A percentile compares a stretch with the other conserved stretches of the same genome.
Conservation (phyloP, 2,888 invertebrate species). For the Dexiosoma caninum region DNA sequence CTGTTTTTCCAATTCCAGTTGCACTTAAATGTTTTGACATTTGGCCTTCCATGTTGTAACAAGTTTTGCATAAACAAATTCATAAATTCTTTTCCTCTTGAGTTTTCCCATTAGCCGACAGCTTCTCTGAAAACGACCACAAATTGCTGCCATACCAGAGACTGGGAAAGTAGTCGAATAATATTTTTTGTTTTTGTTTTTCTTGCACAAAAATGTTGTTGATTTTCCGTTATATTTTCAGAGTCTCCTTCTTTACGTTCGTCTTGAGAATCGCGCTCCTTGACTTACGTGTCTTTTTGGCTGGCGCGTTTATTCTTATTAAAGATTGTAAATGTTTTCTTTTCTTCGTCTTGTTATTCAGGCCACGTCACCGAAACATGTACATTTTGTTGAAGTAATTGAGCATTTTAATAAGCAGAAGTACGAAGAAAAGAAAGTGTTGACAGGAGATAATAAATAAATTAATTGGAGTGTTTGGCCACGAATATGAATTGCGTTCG, state of each 20-base stretch:
- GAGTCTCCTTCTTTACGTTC: no score
- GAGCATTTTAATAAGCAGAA: constrained; percentile 33
- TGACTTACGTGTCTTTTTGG: not conserved
- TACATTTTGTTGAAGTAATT: constrained; percentile 26
- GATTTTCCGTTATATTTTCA: no score
- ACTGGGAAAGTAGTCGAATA: not conserved
- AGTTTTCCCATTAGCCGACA: not conserved
- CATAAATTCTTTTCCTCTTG: constrained; percentile 45
- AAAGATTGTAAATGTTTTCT: not conserved
- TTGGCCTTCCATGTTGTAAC: constrained; percentile 43
- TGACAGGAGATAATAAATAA: not conserved
- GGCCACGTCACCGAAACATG: constrained; percentile 21
- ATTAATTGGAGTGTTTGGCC: not conserved
- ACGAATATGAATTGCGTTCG: not conserved
- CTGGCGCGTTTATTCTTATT: not conserved
- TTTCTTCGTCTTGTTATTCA: constrained; percentile 42
- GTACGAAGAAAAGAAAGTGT: not conserved
- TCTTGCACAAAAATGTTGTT: not conserved
- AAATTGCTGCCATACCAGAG: not conserved
- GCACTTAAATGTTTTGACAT: not conserved
- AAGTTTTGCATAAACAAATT: constrained; percentile 57
- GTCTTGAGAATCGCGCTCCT: not conserved
- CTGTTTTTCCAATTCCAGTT: not conserved
- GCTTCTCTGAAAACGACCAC: not conserved
- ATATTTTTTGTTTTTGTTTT: no score